phyloP scores from a whole-genome alignment of 2,888 invertebrate species.

The Acleris sparsana region DNA sequence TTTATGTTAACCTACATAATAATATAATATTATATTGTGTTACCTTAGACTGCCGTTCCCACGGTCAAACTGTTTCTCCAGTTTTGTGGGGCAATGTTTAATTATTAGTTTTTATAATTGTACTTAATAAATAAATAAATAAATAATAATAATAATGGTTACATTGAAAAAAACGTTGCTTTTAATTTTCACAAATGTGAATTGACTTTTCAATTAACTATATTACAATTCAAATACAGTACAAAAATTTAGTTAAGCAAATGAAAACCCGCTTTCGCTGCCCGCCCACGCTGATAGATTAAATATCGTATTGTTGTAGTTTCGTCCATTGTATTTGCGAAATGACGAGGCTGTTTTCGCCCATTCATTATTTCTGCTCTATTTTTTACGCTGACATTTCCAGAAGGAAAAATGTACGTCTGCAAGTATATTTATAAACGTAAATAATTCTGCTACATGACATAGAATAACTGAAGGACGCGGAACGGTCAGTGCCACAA shows the following conservation, averaged over 20 bases:
- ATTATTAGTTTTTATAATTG: too few species aligned
- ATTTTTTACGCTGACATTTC: slow-evolving; percentile 28
- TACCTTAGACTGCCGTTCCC: too few species aligned
- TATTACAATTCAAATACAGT: slow-evolving; percentile 7
- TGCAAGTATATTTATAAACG: too few species aligned
- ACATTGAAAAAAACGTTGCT: too few species aligned
- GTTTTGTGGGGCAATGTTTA: too few species aligned
- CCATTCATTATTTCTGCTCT: slow-evolving; percentile 34
- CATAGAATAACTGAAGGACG: too few species aligned
- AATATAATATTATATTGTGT: too few species aligned
- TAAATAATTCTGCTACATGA: too few species aligned
- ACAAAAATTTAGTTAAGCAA: slow-evolving; percentile 26
- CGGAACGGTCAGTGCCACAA: neutral
- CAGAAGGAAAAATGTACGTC: neutral
- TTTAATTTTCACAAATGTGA: neutral
- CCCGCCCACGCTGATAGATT: slow-evolving; percentile 24
- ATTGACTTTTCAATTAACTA: neutral
- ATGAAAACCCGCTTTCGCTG: slow-evolving; percentile 14
- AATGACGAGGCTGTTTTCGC: slow-evolving; percentile 16
- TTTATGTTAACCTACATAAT: too few species aligned
- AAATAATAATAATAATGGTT: too few species aligned
- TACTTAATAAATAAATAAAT: too few species aligned
- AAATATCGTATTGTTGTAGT: slow-evolving; percentile 28
- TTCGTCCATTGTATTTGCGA: slow-evolving; percentile 16
- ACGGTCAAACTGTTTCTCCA: too few species aligned